phyloP scores from a whole-genome alignment of 2,113 vertebrate genomes.

The Xyliphius kryptos region DNA sequence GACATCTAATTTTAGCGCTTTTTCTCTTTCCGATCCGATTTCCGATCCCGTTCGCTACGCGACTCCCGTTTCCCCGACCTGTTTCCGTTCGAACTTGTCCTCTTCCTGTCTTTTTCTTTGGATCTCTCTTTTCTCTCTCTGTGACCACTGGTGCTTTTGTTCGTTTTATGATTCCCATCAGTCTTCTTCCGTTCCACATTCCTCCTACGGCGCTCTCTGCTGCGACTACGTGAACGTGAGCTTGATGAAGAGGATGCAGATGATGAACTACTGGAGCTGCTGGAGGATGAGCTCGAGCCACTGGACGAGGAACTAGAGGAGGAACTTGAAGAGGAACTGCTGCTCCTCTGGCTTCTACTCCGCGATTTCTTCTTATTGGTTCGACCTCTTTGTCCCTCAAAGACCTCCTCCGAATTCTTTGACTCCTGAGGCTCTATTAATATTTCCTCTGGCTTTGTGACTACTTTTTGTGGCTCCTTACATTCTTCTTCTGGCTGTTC shows the following conservation, averaged over 20 bases:
- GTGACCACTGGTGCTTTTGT: conserved; percentile 66
- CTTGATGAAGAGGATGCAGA: conserved; percentile 80
- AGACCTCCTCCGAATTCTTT: too few species aligned
- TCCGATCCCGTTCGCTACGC: conserved; percentile 86
- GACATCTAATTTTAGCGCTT: conserved; percentile 69
- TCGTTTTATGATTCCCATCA: conserved; percentile 79
- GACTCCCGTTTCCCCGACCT: conserved; percentile 78
- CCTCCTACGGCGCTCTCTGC: conserved; percentile 73
- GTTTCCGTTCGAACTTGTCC: conserved; percentile 80
- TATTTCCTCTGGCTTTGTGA: too few species aligned
- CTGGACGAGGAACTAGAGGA: conserved; percentile 73
- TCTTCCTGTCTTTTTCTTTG: conserved; percentile 79
- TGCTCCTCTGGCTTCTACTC: conserved; percentile 58
- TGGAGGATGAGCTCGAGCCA: conserved; percentile 77
- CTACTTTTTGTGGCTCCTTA: too few species aligned
- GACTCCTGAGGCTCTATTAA: too few species aligned
- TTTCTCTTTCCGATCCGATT: conserved; percentile 96
- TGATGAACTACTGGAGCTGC: conserved; percentile 68
- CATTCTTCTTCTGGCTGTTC: too few species aligned
- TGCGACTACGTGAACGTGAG: conserved; percentile 68
- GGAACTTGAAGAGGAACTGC: conserved; percentile 66
- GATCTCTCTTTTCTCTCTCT: conserved; percentile 79
- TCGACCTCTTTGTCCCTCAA: conserved; percentile 55
- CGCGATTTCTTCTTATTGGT: too few species aligned
- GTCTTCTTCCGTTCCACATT: conserved; percentile 64